Base-by-base conservation (phyloP, 2,888 invertebrate genomes). In the Epistrophe grossulariae region DNA sequence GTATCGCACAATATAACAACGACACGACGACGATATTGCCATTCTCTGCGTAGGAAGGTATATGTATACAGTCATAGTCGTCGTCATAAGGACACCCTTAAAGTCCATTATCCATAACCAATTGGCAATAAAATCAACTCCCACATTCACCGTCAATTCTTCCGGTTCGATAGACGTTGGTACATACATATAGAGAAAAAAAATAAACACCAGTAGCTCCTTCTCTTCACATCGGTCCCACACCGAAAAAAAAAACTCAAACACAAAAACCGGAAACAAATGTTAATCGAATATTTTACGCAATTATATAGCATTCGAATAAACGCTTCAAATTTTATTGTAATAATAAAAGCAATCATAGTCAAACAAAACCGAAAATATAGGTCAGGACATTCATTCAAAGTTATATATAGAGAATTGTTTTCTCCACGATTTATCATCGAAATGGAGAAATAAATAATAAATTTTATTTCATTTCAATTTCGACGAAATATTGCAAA, bases 401-500 rank as follows among this genome's bases (percentile, higher is more conserved):
- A 59, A 73, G 24, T 66, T 78, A 50, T 31, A 15, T 78, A 50
- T 31, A 15, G 38, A 55, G n/a, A 66, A 82, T 68, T 45, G 31
- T 62, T 43, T 45, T 55, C 70, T 40, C 35, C 11, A 57, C 50
- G 50, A 80, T 84, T 60, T 43, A 68, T 78, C 73, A 81, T 35
- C 59, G 55, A 70, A 15, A 64, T 70, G 31, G 59, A 72, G 60
- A 76, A 79, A 79, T 77, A 87, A 79, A 87, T 85, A 87, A 87
- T 87, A 83, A 83, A 83, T 79, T 79, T 74, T 76, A 87, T 83
- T 83, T 83, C 79, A 83, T 87, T 87, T 87, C 83, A 83, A 87
- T 87, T 85, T 82, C 78, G 57, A 82, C 68, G 71, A 82, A 85
- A 78, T 85, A 85, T 82, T 78, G 82, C 82, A 48, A 40, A 64